These are phyloP conservation scores for Globia sparganii DNA, from an alignment of 2,888 invertebrate genomes.

Conservation along the genomic window DNA sequence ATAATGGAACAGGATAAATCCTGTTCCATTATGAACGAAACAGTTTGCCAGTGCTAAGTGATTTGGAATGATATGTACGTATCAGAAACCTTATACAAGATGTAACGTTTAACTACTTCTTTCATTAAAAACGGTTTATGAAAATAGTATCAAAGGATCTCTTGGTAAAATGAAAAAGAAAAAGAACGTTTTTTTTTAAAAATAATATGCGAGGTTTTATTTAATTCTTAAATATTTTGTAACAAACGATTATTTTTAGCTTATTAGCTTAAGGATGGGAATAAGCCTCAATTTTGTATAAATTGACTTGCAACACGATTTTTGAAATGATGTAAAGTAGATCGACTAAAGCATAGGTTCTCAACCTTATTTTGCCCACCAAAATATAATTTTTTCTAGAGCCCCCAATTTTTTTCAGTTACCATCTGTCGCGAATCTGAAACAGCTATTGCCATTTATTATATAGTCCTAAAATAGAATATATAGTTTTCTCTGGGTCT, in stretches of 20 bases:
- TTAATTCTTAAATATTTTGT: no score
- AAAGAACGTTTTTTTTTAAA: not conserved
- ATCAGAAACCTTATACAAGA: constrained; percentile 24
- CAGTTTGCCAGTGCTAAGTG: constrained; percentile 20
- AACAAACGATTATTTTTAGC: not conserved
- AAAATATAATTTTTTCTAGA: not conserved
- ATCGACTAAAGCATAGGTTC: constrained; percentile 1
- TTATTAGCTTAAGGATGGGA: constrained; percentile 9
- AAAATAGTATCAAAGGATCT: constrained; percentile 55
- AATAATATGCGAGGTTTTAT: no score
- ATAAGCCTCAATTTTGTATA: not conserved
- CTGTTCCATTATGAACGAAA: no score
- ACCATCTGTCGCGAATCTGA: not conserved
- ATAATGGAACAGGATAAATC: not conserved
- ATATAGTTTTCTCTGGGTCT: not conserved
- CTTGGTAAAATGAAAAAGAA: constrained; percentile 45
- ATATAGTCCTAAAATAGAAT: not conserved
- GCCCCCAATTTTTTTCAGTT: not conserved
- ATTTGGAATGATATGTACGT: constrained; percentile 60
- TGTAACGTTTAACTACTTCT: constrained; percentile 25
- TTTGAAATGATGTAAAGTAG: not conserved
- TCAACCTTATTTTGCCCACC: not conserved
- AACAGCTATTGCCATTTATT: not conserved
- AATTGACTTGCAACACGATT: constrained; percentile 16
- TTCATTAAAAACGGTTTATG: constrained; percentile 50